Base-by-base conservation (phyloP, 1,140 invertebrate genomes). In the Mylabris phalerata region DNA sequence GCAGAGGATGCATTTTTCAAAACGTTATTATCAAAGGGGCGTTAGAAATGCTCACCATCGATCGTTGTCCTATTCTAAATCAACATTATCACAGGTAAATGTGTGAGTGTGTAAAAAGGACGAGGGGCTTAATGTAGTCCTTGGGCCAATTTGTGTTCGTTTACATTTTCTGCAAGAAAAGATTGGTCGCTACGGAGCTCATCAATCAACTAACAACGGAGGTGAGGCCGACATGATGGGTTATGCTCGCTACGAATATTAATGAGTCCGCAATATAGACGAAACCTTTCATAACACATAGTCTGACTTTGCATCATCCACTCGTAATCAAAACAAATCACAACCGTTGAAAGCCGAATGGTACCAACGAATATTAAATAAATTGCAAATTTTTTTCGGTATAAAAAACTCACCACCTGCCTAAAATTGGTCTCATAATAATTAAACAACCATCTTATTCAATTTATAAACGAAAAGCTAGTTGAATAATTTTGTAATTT, bases 191-290 rank as follows among this genome's bases (percentile, higher is more conserved):
- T 50, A 62, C 50, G 48, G 57, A 67, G 58, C 63, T 67, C 65
- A 67, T 67, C 65, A 67, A 67, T 67, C 62, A 67, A 60, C 48
- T 24, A 32, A 32, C 9, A 55, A 56, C 52, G 57, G 57, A 62
- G 61, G 61, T 62, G 50, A 59, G 61, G 57, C 54, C 59, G 65
- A 66, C 63, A 61, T 67, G 65, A 67, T 67, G 63, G 65, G 62
- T 65, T 62, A 64, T 60, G 63, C 65, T 65, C 52, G 65, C 65
- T 55, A 50, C 51, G 65, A 67, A 67, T 67, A 67, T 67, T 67
- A 67, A 65, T 65, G 65, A 67, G 54, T 47, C 57, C 27, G 43
- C 46, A 62, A 62, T 63, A 42, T 11, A 11, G 9, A 58, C 46
- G 56, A 62, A 55, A 55, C 56, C 56, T 52, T 55, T 59, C 61